Base-by-base conservation (phyloP, 2,888 invertebrate genomes). In the Synanthedon formicaeformis region DNA sequence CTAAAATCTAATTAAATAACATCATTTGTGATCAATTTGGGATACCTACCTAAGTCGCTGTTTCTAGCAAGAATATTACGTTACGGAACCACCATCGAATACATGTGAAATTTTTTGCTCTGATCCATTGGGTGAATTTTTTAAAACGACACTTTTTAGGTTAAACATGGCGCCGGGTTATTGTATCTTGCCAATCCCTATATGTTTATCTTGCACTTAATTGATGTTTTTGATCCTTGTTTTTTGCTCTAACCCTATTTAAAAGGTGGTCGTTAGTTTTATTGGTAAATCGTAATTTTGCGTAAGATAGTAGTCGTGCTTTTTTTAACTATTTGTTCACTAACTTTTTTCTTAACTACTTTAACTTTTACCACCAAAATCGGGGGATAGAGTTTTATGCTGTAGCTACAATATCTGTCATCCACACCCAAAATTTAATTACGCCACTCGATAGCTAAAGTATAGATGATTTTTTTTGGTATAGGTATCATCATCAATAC, bases 161-260 rank as follows among this genome's bases (percentile, higher is more conserved):
- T 55, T 57, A 55, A 53, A 56, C 52, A 56, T 51, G 58, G 58
- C 58, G 58, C 57, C 58, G 49, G 16, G 50, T 50, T 34, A 34
- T 34, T 23, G 49, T 16, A 23, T 49, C 56, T 59, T 13, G 18
- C 27, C 56, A 54, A 57, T 56, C 50, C 53, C 60, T 60, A 57
- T 60, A 57, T 71, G 67, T 71, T 73, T 71, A 71, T 62, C 64
- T 40, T 13, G 12, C 59, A 64, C 68, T 74, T 81, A 81, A 82
- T 83, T 81, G 75, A 70, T 78, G 75, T 78, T 79, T 79, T 72
- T 71, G 64, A 23, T 65, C 64, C 63, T 69, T 41, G 5, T 23
- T 41, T 45, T 45, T 45, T 34, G 34, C 45, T 4, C 45, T 45
- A n/a, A 6, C 27, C 41, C 41, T 41, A 40, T 52, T 14, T 52